Conservation (phyloP, 2,888 invertebrate genomes). For the Crioceris asparagi region DNA sequence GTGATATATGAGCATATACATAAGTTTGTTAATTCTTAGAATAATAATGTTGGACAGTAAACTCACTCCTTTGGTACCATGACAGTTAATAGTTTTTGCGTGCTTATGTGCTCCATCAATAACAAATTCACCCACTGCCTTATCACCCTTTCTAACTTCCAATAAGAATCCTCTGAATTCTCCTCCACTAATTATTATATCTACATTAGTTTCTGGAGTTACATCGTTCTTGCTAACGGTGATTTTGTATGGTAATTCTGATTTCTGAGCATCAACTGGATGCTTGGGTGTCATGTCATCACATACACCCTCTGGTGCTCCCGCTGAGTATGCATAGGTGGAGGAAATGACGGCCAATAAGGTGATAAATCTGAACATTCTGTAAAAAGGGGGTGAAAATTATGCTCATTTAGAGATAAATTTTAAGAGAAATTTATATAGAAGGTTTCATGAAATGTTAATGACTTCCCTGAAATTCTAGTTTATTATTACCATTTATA, state of each 20-base stretch:
- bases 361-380: no score
- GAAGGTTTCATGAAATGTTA: no score
- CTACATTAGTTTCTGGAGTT: slow-evolving; percentile 37
- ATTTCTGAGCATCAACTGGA: slow-evolving; percentile 46
- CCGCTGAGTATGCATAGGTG: slow-evolving; percentile 44
- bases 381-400: no score
- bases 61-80: slow-evolving; percentile 44
- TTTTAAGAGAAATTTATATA: no score
- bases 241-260: slow-evolving; percentile 47
- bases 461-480: no score
- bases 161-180: slow-evolving; percentile 54
- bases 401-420: no score
- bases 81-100: slow-evolving; percentile 45
- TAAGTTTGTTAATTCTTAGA: no score
- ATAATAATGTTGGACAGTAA: no score
- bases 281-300: slow-evolving; percentile 59
- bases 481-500: no score
- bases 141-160: slow-evolving; percentile 51
- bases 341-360: no score
- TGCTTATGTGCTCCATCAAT: slow-evolving; percentile 41
- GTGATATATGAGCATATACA: no score
- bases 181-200: slow-evolving; percentile 44
- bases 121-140: slow-evolving; percentile 54
- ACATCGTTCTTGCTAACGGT: slow-evolving; percentile 28
- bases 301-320: slow-evolving; percentile 54